phyloP scores from a whole-genome alignment of 1,140 invertebrate species.

The Phenacoccus solenopsis region DNA sequence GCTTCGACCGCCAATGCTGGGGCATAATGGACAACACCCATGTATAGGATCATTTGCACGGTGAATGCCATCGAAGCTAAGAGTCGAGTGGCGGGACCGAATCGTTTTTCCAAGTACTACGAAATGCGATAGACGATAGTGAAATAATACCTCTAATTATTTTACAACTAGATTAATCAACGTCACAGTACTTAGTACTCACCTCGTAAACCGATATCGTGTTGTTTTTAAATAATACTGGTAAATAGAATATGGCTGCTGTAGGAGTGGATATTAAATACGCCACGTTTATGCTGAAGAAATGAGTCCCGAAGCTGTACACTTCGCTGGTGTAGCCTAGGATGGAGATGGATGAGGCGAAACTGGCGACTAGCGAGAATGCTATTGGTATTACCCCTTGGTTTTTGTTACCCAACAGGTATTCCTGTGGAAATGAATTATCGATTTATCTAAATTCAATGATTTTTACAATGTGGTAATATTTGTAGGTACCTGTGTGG shows the following conservation, averaged over 20 bases:
- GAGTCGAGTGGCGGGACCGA: constrained; percentile 43
- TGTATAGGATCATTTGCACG: constrained; percentile 80
- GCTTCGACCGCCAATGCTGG: constrained; percentile 81
- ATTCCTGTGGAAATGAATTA: constrained; percentile 50
- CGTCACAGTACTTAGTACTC: constrained; percentile 22
- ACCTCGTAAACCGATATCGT: constrained; percentile 80
- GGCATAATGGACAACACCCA: constrained; percentile 86
- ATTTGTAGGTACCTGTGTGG: constrained; percentile 46
- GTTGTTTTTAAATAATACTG: constrained; percentile 76
- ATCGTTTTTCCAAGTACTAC: constrained; percentile 70
- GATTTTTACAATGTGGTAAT: not conserved
- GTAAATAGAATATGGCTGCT: constrained; percentile 70
- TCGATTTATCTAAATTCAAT: too few relatives aligned
- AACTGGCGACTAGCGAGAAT: constrained; percentile 80
- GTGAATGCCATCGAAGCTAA: constrained; percentile 65
- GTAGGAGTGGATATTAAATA: constrained; percentile 73
- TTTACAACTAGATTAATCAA: too few relatives aligned
- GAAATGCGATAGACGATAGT: not conserved
- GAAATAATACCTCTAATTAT: not conserved
- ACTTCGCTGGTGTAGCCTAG: constrained; percentile 77
- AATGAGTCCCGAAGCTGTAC: constrained; percentile 70
- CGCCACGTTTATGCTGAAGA: constrained; percentile 66
- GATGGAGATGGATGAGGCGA: constrained; percentile 89
- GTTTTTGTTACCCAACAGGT: constrained; percentile 61
- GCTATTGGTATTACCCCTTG: constrained; percentile 67